Percentiles rank a stretch among this genome's conserved stretches.
phyloP scores from a whole-genome alignment of 2,888 invertebrate species.

The Blastobasis adustella region DNA sequence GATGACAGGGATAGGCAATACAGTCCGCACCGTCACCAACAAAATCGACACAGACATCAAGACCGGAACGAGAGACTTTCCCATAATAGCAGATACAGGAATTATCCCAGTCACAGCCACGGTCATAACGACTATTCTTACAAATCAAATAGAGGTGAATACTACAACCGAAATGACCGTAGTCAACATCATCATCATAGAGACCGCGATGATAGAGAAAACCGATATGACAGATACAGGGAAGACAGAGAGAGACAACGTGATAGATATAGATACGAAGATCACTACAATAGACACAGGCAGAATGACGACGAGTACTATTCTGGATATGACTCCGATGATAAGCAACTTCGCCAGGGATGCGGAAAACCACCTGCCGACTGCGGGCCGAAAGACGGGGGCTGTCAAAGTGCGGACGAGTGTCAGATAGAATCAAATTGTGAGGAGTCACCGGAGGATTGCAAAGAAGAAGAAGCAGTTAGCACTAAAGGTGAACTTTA shows the following conservation, averaged over 20 bases:
- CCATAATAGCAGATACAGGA: too few species aligned
- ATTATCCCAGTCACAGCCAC: not conserved
- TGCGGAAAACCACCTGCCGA: too few species aligned
- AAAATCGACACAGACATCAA: not conserved
- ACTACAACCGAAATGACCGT: not conserved
- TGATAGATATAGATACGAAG: constrained; percentile 1
- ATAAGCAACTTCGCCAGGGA: not conserved
- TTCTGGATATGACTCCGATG: not conserved
- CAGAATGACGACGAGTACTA: not conserved
- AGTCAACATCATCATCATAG: not conserved
- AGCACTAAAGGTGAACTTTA: not conserved
- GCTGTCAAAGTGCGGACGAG: not conserved
- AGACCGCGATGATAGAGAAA: not conserved
- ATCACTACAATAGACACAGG: not conserved
- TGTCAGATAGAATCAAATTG: too few species aligned
- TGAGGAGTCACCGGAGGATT: not conserved
- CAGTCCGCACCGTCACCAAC: not conserved
- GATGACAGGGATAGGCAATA: not conserved
- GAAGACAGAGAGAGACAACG: not conserved
- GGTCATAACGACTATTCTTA: not conserved
- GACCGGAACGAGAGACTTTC: not conserved
- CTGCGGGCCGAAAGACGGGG: not conserved
- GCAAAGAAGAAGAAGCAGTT: not conserved
- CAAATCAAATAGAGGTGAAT: too few species aligned
- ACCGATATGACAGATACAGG: not conserved